Base-by-base conservation (phyloP, 2,797 vertebrate species). In the Sciurus carolinensis region DNA sequence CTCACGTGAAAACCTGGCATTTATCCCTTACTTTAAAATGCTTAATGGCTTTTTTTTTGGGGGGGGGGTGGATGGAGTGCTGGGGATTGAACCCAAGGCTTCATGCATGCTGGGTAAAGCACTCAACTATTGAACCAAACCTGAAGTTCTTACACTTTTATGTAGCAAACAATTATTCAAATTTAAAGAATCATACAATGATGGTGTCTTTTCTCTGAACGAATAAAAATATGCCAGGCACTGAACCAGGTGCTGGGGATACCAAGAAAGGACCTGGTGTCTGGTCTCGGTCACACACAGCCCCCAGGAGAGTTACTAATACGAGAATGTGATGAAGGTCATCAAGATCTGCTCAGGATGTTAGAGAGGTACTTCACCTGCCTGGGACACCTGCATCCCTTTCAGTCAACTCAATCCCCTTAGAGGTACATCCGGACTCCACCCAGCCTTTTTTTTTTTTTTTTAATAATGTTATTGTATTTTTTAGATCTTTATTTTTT, bases 151-250 rank as follows among this genome's bases (percentile, higher is more conserved):
- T 33, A 15, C 26, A 71, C 67, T 93, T 95, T 99, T 99, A 98
- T 98, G 98, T 98, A 98, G 99, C 99, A 99, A 98, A 98, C 96
- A 99, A 98, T 99, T 98, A 99, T 98, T 99, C 98, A 99, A 99
- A 99, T 99, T 99, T 99, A 99, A 99, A 99, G 97, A 98, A 98
- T 98, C 98, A 98, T 95, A 97, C 97, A 98, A 98, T 96, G 97
- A 98, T 97, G 97, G 98, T 97, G 96, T 97, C 96, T 97, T 99
- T 77, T 66, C 87, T 50, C 73, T 98, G 98, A 99, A 99, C 98
- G 99, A 99, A 99, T 98, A 99, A 98, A 99, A 99, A 44, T 5
- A 66, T 3, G 18, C 7, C 33, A 52, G 42, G 57, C 47, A 73
- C n/a, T 73, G 42, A 90, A 39, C 3, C 2, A 39, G 11, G 33